Percentiles rank a stretch among this genome's conserved stretches.
Conservation (phyloP, 2,888 invertebrate genomes). For the Coremacera marginata region DNA sequence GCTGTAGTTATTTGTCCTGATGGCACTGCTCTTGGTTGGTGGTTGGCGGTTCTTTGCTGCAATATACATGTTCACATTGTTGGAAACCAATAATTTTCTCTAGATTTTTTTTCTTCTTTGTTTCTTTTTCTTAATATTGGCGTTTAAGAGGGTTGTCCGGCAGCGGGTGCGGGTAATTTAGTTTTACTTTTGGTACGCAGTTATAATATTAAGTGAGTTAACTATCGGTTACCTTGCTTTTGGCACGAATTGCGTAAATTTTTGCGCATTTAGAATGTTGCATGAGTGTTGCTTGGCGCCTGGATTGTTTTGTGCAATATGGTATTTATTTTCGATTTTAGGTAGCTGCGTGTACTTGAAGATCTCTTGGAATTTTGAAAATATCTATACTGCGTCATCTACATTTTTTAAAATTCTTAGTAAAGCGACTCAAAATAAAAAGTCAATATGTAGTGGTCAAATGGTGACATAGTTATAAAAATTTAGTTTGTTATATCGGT, state of each 20-base stretch:
- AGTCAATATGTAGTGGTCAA: no score
- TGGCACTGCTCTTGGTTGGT: neutral
- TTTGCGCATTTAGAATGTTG: neutral
- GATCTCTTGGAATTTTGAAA: no score
- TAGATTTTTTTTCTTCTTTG: neutral
- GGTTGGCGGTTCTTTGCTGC: neutral
- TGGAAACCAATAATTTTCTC: constrained; percentile 16
- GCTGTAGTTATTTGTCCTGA: constrained; percentile 4
- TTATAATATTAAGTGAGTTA: neutral
- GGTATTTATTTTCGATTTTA: neutral
- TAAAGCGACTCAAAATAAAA: no score
- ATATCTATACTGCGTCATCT: no score
- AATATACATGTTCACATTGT: neutral
- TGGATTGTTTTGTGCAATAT: neutral
- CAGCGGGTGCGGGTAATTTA: constrained; percentile 13
- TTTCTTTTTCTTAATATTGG: neutral
- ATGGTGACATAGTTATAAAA: no score
- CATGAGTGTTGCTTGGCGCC: neutral
- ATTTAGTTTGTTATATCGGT: no score
- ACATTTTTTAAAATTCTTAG: no score
- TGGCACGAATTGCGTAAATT: constrained; percentile 28
- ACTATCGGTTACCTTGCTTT: constrained; percentile 3
- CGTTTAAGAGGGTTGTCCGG: neutral
- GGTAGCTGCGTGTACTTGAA: no score
- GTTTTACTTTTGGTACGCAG: neutral